Evolutionary conservation across 2,888 invertebrate genomes (phyloP), one percentile per base, ranked within the genome.

Genomic region (Lasius platythorax): DNA sequence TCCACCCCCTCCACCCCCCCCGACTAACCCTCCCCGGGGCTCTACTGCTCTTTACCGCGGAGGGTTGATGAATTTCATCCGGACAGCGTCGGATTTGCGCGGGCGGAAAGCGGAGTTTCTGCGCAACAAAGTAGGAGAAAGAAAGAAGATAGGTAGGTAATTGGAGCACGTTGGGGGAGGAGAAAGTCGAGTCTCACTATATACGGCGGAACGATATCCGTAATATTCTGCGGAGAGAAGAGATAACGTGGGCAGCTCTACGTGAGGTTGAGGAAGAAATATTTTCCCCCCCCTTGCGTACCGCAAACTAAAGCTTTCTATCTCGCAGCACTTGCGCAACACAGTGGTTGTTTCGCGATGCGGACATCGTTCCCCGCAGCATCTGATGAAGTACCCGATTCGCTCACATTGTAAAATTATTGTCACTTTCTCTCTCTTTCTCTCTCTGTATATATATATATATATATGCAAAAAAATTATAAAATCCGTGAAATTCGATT

Each of bases 41-140:
- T 72, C 56, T 40, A 61, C 58, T 33, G 81, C 70, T 53, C 73
- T 58, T 67, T 43, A 79, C 75, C 74, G 83, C 83, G 82, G 78
- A 79, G 87, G 83, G 83, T 86, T 89, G 89, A 89, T 89, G 89
- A 89, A 89, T 89, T 89, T 89, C 85, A 82, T 87, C 86, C 89
- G 89, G 89, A 85, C 87, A 87, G 82, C 87, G 84, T 84, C 76
- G 89, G 82, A 86, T 89, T 89, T 87, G 83, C 86, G 75, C 78
- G 76, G 78, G 40, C 73, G 50, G 53, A 79, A 78, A 68, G 67
- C 67, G 68, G 46, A 53, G n/a, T 8, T 50, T n/a, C 18, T 12
- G 50, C 53, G 64, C n/a, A 53, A 53, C n/a, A 33, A 53, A 43
- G 23, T 33, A 23, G 50, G 40, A 8, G 40, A 46, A 40, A 58